phyloP scores from a whole-genome alignment of 2,888 invertebrate genomes.

The Cremastobaeus sp. region DNA sequence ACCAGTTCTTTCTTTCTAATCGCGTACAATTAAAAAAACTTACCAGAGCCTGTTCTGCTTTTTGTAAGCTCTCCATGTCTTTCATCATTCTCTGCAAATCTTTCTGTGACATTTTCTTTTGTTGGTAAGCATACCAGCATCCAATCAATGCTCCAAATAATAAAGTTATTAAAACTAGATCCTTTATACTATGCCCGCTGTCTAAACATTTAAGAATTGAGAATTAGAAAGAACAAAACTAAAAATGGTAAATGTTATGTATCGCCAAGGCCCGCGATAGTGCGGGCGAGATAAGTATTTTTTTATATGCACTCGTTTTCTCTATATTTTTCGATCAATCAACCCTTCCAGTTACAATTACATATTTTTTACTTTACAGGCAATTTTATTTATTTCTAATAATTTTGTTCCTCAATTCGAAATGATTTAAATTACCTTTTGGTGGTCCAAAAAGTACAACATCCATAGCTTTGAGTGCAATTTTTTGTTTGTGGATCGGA shows the following conservation, averaged over 20 bases:
- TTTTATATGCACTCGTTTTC: too few relatives aligned
- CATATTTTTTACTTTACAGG: too few relatives aligned
- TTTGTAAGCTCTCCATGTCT: constrained; percentile 94
- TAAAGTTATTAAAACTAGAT: constrained; percentile 90
- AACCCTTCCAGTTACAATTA: too few relatives aligned
- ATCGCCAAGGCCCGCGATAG: too few relatives aligned
- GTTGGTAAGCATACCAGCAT: constrained; percentile 94
- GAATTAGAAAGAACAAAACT: too few relatives aligned
- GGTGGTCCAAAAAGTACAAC: constrained; percentile 98
- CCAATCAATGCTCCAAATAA: constrained; percentile 91
- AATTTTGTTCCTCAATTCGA: too few relatives aligned
- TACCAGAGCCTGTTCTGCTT: constrained; percentile 87
- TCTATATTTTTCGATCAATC: too few relatives aligned
- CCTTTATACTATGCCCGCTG: constrained; percentile 89
- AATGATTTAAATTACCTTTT: constrained; percentile 89
- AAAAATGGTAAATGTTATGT: too few relatives aligned
- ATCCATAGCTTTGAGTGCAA: constrained; percentile 98
- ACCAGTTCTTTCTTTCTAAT: too few relatives aligned
- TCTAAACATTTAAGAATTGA: too few relatives aligned
- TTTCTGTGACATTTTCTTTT: constrained; percentile 91
- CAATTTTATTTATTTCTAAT: too few relatives aligned
- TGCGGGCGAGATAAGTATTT: too few relatives aligned
- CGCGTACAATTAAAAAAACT: constrained; percentile 11
- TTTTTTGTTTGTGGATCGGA: constrained; percentile 98
- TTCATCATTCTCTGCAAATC: constrained; percentile 95